Conservation (phyloP, 2,797 vertebrate species). For the Poeciliopsis turneri region DNA sequence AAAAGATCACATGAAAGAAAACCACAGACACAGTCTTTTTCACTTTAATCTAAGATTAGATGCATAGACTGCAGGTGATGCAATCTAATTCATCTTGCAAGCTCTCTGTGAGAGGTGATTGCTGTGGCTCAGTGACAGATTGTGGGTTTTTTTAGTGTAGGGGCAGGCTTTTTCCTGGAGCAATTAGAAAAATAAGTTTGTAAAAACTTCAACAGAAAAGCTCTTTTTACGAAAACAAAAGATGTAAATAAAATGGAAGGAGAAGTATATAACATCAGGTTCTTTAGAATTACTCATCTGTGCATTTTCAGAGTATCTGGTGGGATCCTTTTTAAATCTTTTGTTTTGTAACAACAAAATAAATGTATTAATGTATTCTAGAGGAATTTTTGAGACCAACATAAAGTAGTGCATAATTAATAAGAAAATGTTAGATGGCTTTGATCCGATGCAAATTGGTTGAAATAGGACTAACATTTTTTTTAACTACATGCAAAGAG, state of each 20-base stretch:
- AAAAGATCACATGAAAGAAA: slow-evolving; percentile 35
- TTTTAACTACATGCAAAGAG: not conserved
- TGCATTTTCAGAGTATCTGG: not conserved
- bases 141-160: slow-evolving; percentile 61
- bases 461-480: not conserved
- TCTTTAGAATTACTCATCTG: not conserved
- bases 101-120: slow-evolving; percentile 66
- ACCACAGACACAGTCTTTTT: slow-evolving; percentile 38
- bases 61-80: slow-evolving; percentile 68
- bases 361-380: not conserved
- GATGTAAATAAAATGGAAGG: not conserved
- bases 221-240: not conserved
- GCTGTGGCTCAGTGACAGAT: slow-evolving; percentile 66
- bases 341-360: not conserved
- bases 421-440: not conserved
- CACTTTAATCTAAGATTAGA: slow-evolving; percentile 72
- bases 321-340: not conserved
- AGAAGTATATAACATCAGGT: not conserved
- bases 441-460: not conserved
- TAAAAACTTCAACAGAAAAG: slow-evolving; percentile 29
- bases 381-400: not conserved
- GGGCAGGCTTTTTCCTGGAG: slow-evolving; percentile 45
- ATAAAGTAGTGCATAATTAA: not conserved
- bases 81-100: slow-evolving; percentile 70
- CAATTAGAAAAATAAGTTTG: slow-evolving; percentile 25